Evolutionary conservation across 2,113 vertebrate genomes (phyloP).

Genomic region (Psettodes erumei): DNA sequence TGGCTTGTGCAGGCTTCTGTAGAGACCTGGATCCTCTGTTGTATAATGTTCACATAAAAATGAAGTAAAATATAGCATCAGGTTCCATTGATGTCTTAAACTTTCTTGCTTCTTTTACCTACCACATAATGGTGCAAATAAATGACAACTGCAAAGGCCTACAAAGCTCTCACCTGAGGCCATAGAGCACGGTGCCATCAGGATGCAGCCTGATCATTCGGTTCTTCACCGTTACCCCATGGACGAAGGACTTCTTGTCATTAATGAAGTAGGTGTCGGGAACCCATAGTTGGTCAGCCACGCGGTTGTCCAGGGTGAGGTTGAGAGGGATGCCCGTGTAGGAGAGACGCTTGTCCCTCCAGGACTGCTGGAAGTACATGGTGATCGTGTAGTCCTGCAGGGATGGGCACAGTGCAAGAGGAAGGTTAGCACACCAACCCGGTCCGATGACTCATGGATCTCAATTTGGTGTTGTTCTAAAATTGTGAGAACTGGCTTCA

Average conservation of each 20-base stretch:
- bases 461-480: not conserved
- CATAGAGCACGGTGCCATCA: constrained; percentile 93
- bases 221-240: constrained; percentile 95
- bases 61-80: not conserved
- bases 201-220: constrained; percentile 95
- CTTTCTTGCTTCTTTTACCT: not conserved
- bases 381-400: constrained; percentile 94
- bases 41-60: not conserved
- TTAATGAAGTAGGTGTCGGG: constrained; percentile 95
- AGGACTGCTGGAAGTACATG: constrained; percentile 97
- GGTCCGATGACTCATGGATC: not conserved
- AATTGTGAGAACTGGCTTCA: not conserved
- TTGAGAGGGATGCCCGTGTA: constrained; percentile 95
- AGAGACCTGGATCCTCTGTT: not conserved
- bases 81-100: not conserved
- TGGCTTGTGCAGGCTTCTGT: not conserved
- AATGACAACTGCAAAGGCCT: not conserved
- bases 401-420: constrained; percentile 8
- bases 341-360: constrained; percentile 94
- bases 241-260: constrained; percentile 95
- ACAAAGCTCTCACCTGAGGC: constrained; percentile 84
- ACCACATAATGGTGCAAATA: not conserved
- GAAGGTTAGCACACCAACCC: constrained; percentile 5
- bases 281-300: constrained; percentile 94
- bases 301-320: constrained; percentile 93